Evolutionary conservation across 1,140 invertebrate species (phyloP), one percentile per base, ranked within the genome.

Genomic region (Pteromalus puparum): DNA sequence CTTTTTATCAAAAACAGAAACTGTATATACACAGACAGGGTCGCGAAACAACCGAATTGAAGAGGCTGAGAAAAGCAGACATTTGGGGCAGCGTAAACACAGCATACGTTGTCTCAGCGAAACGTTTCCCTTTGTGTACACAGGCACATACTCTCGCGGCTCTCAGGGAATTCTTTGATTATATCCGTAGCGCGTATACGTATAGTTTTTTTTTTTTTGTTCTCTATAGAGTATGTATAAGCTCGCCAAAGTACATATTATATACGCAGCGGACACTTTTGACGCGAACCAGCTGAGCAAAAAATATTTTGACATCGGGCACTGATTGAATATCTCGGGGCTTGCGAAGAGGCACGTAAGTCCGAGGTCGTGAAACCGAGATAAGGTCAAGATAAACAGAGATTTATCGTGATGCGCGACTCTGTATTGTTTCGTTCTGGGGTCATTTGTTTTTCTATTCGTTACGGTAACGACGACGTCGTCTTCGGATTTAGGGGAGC

Each of bases 121-220:
- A 81, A 38, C 78, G 34, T 81, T 72, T 81, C 21, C 24, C n/a
- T 72, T 81, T 30, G 2, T 61, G 46, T 80, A 46, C 18, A 65
- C 46, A 34, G 0, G 24, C 24, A 12, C 38, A 48, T 28, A 26
- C 34, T 53, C 28, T 81, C 24, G 1, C 46, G 72, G 7, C 67
- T 72, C 42, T 81, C 12, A 28, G 24, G 34, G 12, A 75, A 82
- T 53, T 46, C 28, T 26, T 73, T 81, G 46, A 70, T 81, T 81
- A 68, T 4, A 10, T 24, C 34, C 1, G 21, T 34, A 34, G 30
- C 30, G 30, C 30, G 30, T 30, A 24, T 67, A 7, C 21, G 4
- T 5, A 24, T 24, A 21, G 34, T 34, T 30, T 67, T 67, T 53
- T 34, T 78, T 21, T n/a, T 26, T 38, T 4, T 21, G 18, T 42